Base-by-base conservation (phyloP, 2,113 vertebrate species). In the Rhineura floridana region DNA sequence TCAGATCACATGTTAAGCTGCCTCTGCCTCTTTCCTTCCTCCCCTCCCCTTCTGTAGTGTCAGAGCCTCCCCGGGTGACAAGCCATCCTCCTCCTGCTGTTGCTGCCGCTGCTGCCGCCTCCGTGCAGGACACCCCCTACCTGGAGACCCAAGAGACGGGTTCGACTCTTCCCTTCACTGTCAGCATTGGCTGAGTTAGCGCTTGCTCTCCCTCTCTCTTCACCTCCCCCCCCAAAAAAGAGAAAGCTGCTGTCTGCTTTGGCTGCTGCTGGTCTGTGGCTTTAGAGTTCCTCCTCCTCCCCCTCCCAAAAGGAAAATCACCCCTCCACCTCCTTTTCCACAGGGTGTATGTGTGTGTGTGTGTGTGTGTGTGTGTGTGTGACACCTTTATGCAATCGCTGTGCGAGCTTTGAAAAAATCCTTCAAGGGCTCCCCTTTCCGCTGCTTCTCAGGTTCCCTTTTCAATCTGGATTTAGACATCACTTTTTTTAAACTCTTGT, bases 1-100 rank as follows among this genome's bases (percentile, higher is more conserved):
- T 81, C 90, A 96, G 97, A 98, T 98, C 98, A 98, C 98, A 98
- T 97, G 98, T 97, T 96, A 97, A 97, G 96, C 93, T 36, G 84
- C 84, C 42, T 46, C 50, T 19, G 33, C 85, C 46, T 59, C 76
- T 59, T 52, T 44, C 78, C 62, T 36, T 59, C 72, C 87, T 30
- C 50, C 87, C 77, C 63, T 73, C 72, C 62, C 97, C 97, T 97
- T 98, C 98, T 98, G 98, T 98, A 97, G 98, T 97, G 97, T 97
- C 95, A 90, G 97, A 97, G 97, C 96, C 96, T 75, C 94, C 86
- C 55, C 96, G 95, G 95, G 97, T 97, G 97, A 98, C 97, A 97
- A 97, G 97, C 97, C 96, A 96, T 96, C 96, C 44, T 10, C 19
- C 28, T 96, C 97, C 96, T 96, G 96, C 96, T 50, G 59, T 13